phyloP scores from a whole-genome alignment of 2,113 vertebrate species.

The Anoura caudifer region DNA sequence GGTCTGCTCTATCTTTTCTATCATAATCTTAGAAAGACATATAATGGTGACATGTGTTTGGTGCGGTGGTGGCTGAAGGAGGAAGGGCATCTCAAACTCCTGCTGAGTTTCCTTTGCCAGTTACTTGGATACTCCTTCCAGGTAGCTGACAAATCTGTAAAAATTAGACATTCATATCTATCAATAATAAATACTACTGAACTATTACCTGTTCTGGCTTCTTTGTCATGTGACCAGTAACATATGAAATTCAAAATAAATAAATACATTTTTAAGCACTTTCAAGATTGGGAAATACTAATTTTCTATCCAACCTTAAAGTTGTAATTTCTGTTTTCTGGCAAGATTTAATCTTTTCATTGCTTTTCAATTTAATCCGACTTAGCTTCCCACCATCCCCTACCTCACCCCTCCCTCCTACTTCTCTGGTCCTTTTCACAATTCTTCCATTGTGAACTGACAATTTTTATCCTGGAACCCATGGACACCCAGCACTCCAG shows the following conservation, averaged over 20 bases:
- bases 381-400: background rate
- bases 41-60: background rate
- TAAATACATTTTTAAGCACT: background rate
- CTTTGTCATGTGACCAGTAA: background rate
- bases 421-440: background rate
- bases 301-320: background rate
- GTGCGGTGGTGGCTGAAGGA: background rate
- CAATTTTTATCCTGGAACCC: background rate
- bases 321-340: constrained; percentile 8
- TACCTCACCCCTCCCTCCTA: background rate
- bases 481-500: background rate
- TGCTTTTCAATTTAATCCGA: background rate
- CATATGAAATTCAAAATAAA: background rate
- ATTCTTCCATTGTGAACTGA: background rate
- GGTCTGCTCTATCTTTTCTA: background rate
- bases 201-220: background rate
- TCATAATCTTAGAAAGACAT: background rate
- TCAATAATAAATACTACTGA: background rate
- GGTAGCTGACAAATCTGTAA: background rate
- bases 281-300: background rate
- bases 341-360: background rate
- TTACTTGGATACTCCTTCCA: background rate
- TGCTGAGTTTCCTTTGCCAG: background rate
- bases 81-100: background rate
- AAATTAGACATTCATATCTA: constrained; percentile 4